These are phyloP conservation scores for Delia radicum DNA, from an alignment of 1,140 invertebrate species.

Conservation along the genomic window DNA sequence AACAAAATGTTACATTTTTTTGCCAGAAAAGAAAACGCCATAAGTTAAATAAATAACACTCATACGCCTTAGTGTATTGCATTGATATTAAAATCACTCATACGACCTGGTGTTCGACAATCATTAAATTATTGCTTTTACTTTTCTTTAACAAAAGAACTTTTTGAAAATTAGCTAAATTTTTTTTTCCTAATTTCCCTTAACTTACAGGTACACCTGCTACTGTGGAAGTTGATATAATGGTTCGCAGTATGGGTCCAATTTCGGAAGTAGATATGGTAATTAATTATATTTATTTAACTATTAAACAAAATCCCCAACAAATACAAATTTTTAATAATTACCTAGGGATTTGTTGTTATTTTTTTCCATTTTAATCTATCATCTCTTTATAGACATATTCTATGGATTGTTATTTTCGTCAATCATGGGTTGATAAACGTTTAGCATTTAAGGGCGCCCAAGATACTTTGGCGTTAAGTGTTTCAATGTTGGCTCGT, in stretches of 20 bases:
- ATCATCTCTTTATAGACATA: constrained; percentile 67
- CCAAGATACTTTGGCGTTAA: constrained; percentile 68
- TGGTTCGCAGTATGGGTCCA: constrained; percentile 85
- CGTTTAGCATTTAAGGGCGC: constrained; percentile 68
- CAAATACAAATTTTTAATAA: constrained; percentile 18
- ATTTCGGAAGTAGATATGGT: constrained; percentile 89
- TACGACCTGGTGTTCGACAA: too few species aligned
- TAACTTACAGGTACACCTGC: constrained; percentile 77
- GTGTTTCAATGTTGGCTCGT: constrained; percentile 72
- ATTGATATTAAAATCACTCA: too few species aligned
- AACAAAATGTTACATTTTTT: too few species aligned
- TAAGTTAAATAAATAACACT: too few species aligned
- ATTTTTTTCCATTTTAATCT: background rate
- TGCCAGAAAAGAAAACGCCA: too few species aligned
- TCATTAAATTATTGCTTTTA: too few species aligned
- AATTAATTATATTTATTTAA: constrained; percentile 44
- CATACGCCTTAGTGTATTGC: too few species aligned
- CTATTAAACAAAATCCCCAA: background rate
- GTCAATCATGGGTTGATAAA: constrained; percentile 76
- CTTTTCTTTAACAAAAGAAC: background rate
- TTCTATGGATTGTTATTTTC: constrained; percentile 89
- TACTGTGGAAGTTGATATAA: constrained; percentile 80
- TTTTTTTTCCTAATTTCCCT: constrained; percentile 32
- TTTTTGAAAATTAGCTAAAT: constrained; percentile 2
- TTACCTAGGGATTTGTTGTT: background rate